A percentile compares a stretch with the other conserved stretches of the same genome.
phyloP scores from a whole-genome alignment of 2,888 invertebrate species.

The Catocala fraxini region DNA sequence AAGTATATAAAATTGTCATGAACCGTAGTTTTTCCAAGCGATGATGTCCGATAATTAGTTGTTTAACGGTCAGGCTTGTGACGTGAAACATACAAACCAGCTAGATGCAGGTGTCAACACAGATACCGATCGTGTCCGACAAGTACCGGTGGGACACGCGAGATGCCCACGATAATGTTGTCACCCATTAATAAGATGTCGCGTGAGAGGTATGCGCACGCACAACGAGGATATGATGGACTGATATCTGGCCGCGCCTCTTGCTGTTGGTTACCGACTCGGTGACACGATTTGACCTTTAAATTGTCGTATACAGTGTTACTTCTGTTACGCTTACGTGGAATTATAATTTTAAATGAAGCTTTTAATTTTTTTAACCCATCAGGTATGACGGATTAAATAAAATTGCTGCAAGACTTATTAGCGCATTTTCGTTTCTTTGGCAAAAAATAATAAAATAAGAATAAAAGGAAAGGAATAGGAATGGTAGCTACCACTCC shows the following conservation, averaged over 20 bases:
- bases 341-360: no score
- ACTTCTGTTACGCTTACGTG: no score
- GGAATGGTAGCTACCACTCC: no score
- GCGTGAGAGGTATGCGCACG: conserved; percentile 34
- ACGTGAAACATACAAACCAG: conserved; percentile 38
- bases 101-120: conserved; percentile 53
- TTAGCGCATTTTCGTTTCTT: no score
- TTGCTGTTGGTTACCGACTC: conserved; percentile 7
- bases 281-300: conserved; percentile 6
- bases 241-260: conserved; percentile 15
- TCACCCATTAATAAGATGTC: conserved; percentile 56
- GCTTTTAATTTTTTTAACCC: no score
- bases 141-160: conserved; percentile 50
- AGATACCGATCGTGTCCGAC: conserved; percentile 57
- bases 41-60: conserved; percentile 21
- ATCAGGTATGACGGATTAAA: no score
- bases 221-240: conserved; percentile 36
- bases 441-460: no score
- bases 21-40: background rate
- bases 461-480: no score
- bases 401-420: no score
- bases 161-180: conserved; percentile 60
- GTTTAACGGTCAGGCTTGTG: conserved; percentile 25
- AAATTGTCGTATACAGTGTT: no score
- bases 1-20: background rate